Conservation (phyloP, 2,113 vertebrate genomes). For the Channa maculata region DNA sequence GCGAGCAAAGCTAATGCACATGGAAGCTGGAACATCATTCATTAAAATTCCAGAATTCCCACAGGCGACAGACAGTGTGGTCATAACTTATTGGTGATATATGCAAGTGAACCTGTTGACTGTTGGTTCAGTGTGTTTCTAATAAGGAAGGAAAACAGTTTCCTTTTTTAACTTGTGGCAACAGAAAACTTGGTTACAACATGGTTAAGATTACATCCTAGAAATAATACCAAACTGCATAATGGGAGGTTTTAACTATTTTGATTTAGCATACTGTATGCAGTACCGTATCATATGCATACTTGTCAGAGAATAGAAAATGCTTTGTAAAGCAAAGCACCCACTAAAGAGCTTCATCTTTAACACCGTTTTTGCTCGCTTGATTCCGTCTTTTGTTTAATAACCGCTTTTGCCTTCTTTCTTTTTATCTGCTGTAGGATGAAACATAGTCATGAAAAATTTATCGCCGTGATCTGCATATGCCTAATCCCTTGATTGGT, state of each 20-base stretch:
- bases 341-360: conserved; percentile 71
- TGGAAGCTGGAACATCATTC: conserved; percentile 53
- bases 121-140: conserved; percentile 44
- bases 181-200: not conserved
- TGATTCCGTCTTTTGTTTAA: conserved; percentile 79
- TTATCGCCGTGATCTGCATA: conserved; percentile 78
- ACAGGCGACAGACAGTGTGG: conserved; percentile 57
- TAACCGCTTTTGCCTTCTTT: conserved; percentile 61
- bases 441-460: conserved; percentile 81
- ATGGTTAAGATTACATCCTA: conserved; percentile 24
- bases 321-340: conserved; percentile 73
- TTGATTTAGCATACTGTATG: conserved; percentile 33
- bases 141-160: conserved; percentile 3
- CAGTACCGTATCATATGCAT: conserved; percentile 50
- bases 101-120: conserved; percentile 64
- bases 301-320: conserved; percentile 62
- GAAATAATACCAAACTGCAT: conserved; percentile 47
- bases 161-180: conserved; percentile 15
- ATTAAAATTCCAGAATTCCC: conserved; percentile 72
- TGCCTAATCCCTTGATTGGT: conserved; percentile 76
- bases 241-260: conserved; percentile 40
- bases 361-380: conserved; percentile 61
- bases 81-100: conserved; percentile 68
- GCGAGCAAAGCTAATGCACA: conserved; percentile 19
- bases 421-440: conserved; percentile 66